Percentiles rank a stretch among this genome's conserved stretches.
Conservation (phyloP, 2,113 vertebrate genomes). For the Baryphthengus martii region DNA sequence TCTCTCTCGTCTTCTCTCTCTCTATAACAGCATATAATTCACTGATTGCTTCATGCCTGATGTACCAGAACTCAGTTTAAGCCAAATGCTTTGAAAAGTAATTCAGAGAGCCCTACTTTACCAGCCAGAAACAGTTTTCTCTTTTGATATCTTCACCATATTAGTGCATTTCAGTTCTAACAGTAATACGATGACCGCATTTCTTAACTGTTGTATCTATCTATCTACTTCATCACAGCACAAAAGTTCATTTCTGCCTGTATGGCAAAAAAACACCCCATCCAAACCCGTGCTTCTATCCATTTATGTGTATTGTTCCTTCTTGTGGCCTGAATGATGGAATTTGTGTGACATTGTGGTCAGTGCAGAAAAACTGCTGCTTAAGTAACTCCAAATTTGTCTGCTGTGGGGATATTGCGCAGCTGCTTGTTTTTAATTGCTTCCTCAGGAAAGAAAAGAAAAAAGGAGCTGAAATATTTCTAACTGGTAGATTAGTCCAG, state of each 20-base stretch:
- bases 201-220: neutral
- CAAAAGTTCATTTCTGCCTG: neutral
- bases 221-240: neutral
- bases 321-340: neutral
- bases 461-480: neutral
- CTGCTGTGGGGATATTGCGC: neutral
- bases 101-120: neutral
- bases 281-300: neutral
- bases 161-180: neutral
- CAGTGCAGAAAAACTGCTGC: slow-evolving; percentile 18
- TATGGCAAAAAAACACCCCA: neutral
- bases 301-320: neutral
- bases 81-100: neutral
- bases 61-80: neutral
- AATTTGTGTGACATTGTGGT: neutral
- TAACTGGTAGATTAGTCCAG: neutral
- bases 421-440: slow-evolving; percentile 42
- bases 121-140: neutral
- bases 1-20: neutral
- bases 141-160: neutral
- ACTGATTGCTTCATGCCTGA: neutral
- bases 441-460: neutral
- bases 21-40: neutral
- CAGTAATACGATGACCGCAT: neutral
- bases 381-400: neutral